phyloP scores from a whole-genome alignment of 92 coral and sea anemone species.

The Zoanthus sansibaricus region DNA sequence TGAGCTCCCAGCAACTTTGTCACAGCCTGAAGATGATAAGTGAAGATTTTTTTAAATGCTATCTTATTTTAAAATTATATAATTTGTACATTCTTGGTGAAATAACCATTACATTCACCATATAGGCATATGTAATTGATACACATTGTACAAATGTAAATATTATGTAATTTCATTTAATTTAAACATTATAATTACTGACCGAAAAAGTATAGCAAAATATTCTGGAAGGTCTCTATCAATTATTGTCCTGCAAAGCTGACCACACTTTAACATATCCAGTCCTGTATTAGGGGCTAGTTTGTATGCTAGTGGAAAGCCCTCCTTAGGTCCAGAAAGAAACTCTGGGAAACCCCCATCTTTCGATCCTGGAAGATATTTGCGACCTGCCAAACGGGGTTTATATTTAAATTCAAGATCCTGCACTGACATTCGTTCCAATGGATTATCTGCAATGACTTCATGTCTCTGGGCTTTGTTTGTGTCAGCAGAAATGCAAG shows the following conservation, averaged over 20 bases:
- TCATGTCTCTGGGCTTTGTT: neutral
- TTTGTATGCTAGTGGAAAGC: constrained; percentile 47
- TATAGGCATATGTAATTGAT: no score
- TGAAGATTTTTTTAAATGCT: no score
- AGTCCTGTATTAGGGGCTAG: constrained; percentile 15
- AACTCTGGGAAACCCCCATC: constrained; percentile 57
- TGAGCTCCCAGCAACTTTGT: no score
- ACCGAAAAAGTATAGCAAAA: constrained; percentile 49
- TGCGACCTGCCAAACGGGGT: constrained; percentile 49
- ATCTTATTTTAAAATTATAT: no score
- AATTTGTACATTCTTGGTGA: no score
- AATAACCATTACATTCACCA: no score
- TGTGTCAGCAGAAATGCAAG: neutral
- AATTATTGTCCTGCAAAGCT: constrained; percentile 19
- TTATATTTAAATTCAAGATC: constrained; percentile 20
- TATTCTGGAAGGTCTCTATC: constrained; percentile 26
- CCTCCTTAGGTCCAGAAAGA: constrained; percentile 51
- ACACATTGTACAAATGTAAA: no score
- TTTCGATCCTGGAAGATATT: constrained; percentile 53
- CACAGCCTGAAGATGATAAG: no score
- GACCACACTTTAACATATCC: constrained; percentile 23
- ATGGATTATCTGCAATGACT: neutral
- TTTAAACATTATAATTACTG: neutral
- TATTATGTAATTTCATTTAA: no score
- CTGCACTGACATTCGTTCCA: neutral